A percentile compares a stretch with the other conserved stretches of the same genome.
These are phyloP conservation scores for Carapus acus DNA, from an alignment of 2,797 vertebrate species.

Conservation along the genomic window DNA sequence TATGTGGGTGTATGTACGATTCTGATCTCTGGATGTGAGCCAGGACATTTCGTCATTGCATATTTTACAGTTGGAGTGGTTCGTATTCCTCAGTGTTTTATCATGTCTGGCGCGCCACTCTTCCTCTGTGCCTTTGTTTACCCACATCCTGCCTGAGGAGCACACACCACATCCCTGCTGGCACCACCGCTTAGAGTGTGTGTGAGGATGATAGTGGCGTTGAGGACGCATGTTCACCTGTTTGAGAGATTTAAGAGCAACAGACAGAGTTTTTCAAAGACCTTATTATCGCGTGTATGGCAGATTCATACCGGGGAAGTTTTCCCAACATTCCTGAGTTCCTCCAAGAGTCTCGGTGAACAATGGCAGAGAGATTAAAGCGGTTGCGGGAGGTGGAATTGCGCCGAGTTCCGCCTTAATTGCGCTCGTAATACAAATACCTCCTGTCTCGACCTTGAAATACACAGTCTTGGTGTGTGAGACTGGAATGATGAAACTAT, in stretches of 20 bases:
- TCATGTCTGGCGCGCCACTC: conserved; percentile 54
- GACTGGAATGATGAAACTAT: background rate
- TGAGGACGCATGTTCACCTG: conserved; percentile 6
- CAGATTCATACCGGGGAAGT: too few species aligned
- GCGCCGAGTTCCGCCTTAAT: too few species aligned
- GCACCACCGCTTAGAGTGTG: conserved; percentile 38
- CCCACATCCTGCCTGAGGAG: conserved; percentile 75
- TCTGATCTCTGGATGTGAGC: conserved; percentile 41
- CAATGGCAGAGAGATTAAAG: too few species aligned
- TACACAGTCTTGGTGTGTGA: background rate
- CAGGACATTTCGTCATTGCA: conserved; percentile 52
- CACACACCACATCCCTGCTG: conserved; percentile 60
- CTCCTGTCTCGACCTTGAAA: too few species aligned
- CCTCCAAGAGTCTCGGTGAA: too few species aligned
- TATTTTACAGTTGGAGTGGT: conserved; percentile 56
- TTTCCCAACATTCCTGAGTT: too few species aligned
- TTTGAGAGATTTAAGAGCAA: conserved; percentile 8
- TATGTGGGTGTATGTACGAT: conserved; percentile 37
- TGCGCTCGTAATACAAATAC: too few species aligned
- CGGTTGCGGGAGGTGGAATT: too few species aligned
- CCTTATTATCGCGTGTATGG: too few species aligned
- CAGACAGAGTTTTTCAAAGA: too few species aligned
- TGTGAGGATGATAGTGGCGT: conserved; percentile 31
- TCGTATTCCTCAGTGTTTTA: conserved; percentile 61
- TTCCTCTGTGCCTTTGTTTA: conserved; percentile 47